Base-by-base conservation (phyloP, 2,888 invertebrate genomes). In the Cryptosula pallasiana region DNA sequence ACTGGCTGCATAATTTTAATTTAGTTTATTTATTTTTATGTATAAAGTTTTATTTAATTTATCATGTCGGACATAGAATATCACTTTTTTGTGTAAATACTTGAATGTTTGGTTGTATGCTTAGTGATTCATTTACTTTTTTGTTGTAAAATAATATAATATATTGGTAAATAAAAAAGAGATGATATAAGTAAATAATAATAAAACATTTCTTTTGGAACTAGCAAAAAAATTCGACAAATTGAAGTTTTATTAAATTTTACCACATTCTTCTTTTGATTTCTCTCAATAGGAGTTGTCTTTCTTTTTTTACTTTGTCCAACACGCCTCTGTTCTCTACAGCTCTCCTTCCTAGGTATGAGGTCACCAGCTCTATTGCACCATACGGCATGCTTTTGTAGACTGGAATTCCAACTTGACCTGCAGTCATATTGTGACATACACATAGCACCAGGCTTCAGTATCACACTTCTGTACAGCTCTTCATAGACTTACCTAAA, bases 351-450 rank as follows among this genome's bases (percentile, higher is more conserved):
- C 97, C 96, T 78, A 99, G 87, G 86, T 99, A 99, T 0, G 99
- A 99, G 78, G 99, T 86, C 1, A 99, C 99, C 86, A 98, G 98
- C 77, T 94, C 90, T 27, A 99, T 96, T 0, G 98, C 98, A 0
- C 99, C 99, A 83, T 98, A 99, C 0, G 99, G 99, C 76, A 99
- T 95, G 87, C 99, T 99, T 86, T 98, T 98, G 88, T 98, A 99
- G 20, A 96, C 98, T 0, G 98, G 98, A 86, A 96, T 99, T 69
- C 98, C 98, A 58, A 97, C 92, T 88, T 99, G 98, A 81, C 98
- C 99, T 95, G 63, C 45, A 45, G n/a, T n/a, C n/a, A n/a, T n/a
- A n/a, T n/a, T n/a, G n/a, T n/a, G n/a, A n/a, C n/a, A n/a, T n/a
- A n/a, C n/a, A n/a, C n/a, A n/a, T n/a, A n/a, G n/a, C n/a, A 45